Base-by-base conservation (phyloP, 37 sponge, comb jelly and placozoan genomes). In the Spongilla lacustris region DNA sequence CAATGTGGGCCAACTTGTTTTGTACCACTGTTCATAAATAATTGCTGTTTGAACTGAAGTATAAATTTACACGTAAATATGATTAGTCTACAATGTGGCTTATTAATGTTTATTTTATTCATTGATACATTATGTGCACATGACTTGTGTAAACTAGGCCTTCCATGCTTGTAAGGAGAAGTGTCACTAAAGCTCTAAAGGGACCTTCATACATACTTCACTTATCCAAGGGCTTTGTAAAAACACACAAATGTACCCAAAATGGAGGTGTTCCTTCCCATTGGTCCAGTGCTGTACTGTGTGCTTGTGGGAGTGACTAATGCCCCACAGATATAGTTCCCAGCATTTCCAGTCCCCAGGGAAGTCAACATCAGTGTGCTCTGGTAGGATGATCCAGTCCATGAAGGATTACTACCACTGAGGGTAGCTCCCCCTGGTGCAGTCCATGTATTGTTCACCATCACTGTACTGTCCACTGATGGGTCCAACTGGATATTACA, bases 291-390 rank as follows among this genome's bases (percentile, higher is more conserved):
- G 21, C 4, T 58, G 58, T 58, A 58, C 58, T 58, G 58, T 17
- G 58, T 17, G 58, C 1, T 14, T 1, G 11, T 58, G 58, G 58
- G 58, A 58, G 58, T 58, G 58, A 58, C 58, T 58, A 17, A 58
- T 14, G 11, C 58, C 11, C 58, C 58, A 58, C 58, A 58, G 58
- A 58, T 17, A 58, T 58, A 58, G 58, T 17, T 58, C 58, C 58
- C 58, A 58, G 58, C 58, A 58, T 58, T 14, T 17, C 58, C 58
- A 58, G 58, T 58, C 58, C 58, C 58, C 58, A 58, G 58, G 1
- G 58, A 58, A 58, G 58, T 58, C 58, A 58, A 58, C 58, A 58
- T 58, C 58, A 58, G 58, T 58, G 58, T 58, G 58, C 58, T 58
- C 58, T 58, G 58, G 21, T 58, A 19, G 21, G 58, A 58, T 58